Evolutionary conservation across 2,113 vertebrate genomes (phyloP), one percentile per base, ranked within the genome.

Genomic region (Prietella phreatophila): DNA sequence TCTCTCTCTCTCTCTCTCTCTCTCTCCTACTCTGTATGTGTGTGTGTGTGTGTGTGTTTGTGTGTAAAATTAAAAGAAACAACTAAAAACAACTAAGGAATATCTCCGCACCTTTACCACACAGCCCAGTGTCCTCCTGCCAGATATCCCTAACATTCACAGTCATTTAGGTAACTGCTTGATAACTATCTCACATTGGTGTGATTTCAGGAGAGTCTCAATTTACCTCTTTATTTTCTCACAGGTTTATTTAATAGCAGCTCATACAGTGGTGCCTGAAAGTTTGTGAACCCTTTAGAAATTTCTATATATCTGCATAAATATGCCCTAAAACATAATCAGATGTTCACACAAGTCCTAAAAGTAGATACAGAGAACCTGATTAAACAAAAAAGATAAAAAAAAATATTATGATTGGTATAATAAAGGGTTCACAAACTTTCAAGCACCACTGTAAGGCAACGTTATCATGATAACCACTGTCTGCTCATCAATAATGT

Each of bases 1-100:
- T 80, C 78, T 79, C 50, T 79, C 47, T 79, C 5, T 80, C 78
- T 79, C 50, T 79, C 47, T 79, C 5, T 80, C 78, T 80, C 78
- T 80, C 25, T 55, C 13, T 42, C 39, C 39, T 42, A 36, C 39
- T 42, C 47, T 50, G 47, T 50, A 9, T 50, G 47, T 50, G 47
- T 50, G 47, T 50, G 47, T 50, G 47, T 50, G 47, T 50, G 47
- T 50, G 47, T 50, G 47, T 50, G 47, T 50, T 8, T 50, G 47
- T 50, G 47, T 50, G 47, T n/a, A 6, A 69, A 30, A 30, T 69
- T 13, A 17, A 69, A 63, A 63, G 61, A 27, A 27, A 63, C 25
- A 17, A 11, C 30, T 39, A 33, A 67, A 67, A 30, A 14, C 63
- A 65, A 13, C 63, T 13, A 14, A 36, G 14, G 30, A 8, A 39